phyloP scores from a whole-genome alignment of 1,140 invertebrate species.

The Micrasema longulum region DNA sequence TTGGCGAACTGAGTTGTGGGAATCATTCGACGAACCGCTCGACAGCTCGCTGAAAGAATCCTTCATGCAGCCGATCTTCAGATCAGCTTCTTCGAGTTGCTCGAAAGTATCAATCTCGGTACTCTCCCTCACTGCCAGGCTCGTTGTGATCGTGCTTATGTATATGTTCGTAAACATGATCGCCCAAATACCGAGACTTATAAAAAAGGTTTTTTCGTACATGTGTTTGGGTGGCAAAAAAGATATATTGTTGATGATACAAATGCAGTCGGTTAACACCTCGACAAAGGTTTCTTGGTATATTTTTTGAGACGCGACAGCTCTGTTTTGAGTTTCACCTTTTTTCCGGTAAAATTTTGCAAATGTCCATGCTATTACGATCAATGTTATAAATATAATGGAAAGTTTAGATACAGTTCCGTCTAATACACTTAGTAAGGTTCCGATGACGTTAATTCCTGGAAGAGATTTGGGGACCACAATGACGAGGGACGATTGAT shows the following conservation, averaged over 20 bases:
- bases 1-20: constrained; percentile 9
- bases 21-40: neutral
- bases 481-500: constrained; percentile 38
- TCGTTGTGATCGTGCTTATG: constrained; percentile 25
- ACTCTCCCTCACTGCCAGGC: constrained; percentile 6
- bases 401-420: neutral
- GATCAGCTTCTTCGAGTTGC: constrained; percentile 33
- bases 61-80: constrained; percentile 28
- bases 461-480: constrained; percentile 31
- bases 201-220: constrained; percentile 38
- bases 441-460: constrained; percentile 25
- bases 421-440: constrained; percentile 17
- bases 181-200: constrained; percentile 24
- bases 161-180: constrained; percentile 41
- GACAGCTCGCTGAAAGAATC: constrained; percentile 9
- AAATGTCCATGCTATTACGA: constrained; percentile 35
- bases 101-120: constrained; percentile 42
- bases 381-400: constrained; percentile 9
- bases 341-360: constrained; percentile 20
- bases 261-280: constrained; percentile 24
- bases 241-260: constrained; percentile 38
- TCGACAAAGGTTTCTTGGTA: constrained; percentile 14
- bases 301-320: neutral
- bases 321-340: neutral
- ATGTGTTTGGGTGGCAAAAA: constrained; percentile 22